These are phyloP conservation scores for Andrena trimmerana DNA, from an alignment of 2,888 invertebrate species.

Conservation along the genomic window DNA sequence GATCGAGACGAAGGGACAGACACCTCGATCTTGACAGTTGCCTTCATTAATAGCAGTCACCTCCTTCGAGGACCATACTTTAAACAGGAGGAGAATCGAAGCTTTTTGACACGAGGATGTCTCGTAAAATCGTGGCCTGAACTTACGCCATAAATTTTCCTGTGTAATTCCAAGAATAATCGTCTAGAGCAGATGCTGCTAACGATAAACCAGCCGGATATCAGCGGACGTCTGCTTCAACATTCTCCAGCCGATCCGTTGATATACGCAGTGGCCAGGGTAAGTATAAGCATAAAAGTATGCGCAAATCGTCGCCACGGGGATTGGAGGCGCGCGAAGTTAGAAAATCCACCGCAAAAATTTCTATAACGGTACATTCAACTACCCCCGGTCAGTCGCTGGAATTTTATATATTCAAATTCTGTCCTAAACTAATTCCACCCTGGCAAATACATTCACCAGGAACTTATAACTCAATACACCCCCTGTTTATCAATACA, in stretches of 20 bases:
- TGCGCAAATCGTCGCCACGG: slow-evolving; percentile 7
- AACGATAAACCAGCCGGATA: slow-evolving; percentile 67
- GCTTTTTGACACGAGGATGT: slow-evolving; percentile 59
- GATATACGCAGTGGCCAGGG: slow-evolving; percentile 54
- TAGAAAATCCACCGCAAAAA: slow-evolving; percentile 42
- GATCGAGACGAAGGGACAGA: not conserved
- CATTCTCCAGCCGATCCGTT: slow-evolving; percentile 60
- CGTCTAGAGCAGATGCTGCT: slow-evolving; percentile 66
- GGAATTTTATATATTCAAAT: slow-evolving; percentile 30
- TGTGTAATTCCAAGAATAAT: slow-evolving; percentile 68
- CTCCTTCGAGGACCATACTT: slow-evolving; percentile 19
- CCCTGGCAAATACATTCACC: not conserved
- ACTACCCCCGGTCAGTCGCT: not conserved
- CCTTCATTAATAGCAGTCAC: slow-evolving; percentile 57
- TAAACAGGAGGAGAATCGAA: slow-evolving; percentile 46
- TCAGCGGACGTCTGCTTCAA: slow-evolving; percentile 55
- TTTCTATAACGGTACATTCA: slow-evolving; percentile 33
- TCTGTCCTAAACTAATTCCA: slow-evolving; percentile 5
- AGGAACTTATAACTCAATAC: not conserved
- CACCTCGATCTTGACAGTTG: slow-evolving; percentile 17
- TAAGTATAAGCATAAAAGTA: slow-evolving; percentile 65
- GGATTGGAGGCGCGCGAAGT: slow-evolving; percentile 5
- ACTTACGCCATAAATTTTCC: slow-evolving; percentile 61
- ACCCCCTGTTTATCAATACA: not conserved
- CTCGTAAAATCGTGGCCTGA: slow-evolving; percentile 64